Conservation (phyloP, 30 jellyfish, hydroid and myxozoan species). For the Aurelia sp. region DNA sequence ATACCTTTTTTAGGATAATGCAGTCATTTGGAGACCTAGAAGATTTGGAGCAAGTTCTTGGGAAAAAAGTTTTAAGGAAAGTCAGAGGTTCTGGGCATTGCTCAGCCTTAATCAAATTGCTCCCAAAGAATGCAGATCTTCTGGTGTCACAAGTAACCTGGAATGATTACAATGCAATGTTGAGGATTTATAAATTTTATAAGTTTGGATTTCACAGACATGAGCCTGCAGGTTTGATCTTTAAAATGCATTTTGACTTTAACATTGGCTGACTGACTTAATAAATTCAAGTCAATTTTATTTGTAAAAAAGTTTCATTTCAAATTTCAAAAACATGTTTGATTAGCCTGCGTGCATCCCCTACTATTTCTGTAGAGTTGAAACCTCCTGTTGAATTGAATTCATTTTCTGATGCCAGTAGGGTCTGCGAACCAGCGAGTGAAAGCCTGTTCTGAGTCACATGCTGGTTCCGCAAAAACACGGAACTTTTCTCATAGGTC, state of each 20-base stretch:
- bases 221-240: no score
- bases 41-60: slow-evolving; percentile 75
- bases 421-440: no score
- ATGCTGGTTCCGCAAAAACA: no score
- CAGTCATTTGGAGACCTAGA: slow-evolving; percentile 89
- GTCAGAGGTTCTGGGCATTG: slow-evolving; percentile 93
- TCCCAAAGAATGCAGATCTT: slow-evolving; percentile 82
- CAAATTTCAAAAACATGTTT: no score
- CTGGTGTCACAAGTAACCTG: slow-evolving; percentile 97
- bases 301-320: no score
- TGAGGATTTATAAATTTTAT: slow-evolving; percentile 78
- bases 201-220: slow-evolving; percentile 64
- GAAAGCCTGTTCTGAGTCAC: no score
- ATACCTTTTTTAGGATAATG: slow-evolving; percentile 48
- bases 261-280: background rate
- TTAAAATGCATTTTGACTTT: background rate
- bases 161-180: slow-evolving; percentile 85
- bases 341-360: no score
- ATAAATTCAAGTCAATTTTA: no score
- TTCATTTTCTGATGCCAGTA: no score
- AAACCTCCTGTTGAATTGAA: no score
- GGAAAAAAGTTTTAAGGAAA: slow-evolving; percentile 58
- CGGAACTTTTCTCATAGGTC: no score
- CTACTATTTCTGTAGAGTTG: no score
- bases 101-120: slow-evolving; percentile 83